phyloP scores from a whole-genome alignment of 1,140 invertebrate species.

The Diabrotica virgifera region DNA sequence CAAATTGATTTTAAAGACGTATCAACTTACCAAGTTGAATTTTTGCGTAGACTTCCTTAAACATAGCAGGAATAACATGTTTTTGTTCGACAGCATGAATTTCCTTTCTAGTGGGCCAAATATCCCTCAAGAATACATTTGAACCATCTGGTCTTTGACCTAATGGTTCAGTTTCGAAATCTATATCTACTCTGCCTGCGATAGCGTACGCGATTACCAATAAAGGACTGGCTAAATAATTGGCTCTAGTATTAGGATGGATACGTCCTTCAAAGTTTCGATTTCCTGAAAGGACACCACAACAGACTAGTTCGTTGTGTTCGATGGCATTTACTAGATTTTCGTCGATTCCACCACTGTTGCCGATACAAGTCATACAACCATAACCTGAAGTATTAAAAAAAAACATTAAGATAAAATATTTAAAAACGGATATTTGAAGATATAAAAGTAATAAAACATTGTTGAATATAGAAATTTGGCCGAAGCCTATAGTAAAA shows the following conservation, averaged over 20 bases:
- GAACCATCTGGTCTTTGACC: constrained; percentile 68
- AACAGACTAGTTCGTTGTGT: constrained; percentile 91
- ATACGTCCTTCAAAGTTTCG: constrained; percentile 97
- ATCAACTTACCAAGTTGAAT: constrained; percentile 63
- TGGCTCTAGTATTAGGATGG: constrained; percentile 93
- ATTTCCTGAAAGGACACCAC: constrained; percentile 93
- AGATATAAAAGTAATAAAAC: no score
- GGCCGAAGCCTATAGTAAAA: no score
- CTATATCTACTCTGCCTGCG: constrained; percentile 90
- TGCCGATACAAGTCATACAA: constrained; percentile 99
- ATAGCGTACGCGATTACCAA: constrained; percentile 96
- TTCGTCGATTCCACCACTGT: constrained; percentile 91
- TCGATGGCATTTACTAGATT: constrained; percentile 90
- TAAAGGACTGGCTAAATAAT: constrained; percentile 93
- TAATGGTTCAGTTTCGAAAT: constrained; percentile 72
- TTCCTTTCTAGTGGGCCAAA: constrained; percentile 91
- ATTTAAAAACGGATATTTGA: no score
- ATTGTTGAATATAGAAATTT: no score
- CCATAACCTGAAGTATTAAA: constrained; percentile 71
- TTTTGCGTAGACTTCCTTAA: constrained; percentile 88
- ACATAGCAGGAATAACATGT: constrained; percentile 96
- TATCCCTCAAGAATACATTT: constrained; percentile 82
- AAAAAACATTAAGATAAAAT: no score
- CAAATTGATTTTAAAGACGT: no score
- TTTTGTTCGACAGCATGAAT: constrained; percentile 88